phyloP scores from a whole-genome alignment of 2,113 vertebrate genomes.

The Labeo rohita region DNA sequence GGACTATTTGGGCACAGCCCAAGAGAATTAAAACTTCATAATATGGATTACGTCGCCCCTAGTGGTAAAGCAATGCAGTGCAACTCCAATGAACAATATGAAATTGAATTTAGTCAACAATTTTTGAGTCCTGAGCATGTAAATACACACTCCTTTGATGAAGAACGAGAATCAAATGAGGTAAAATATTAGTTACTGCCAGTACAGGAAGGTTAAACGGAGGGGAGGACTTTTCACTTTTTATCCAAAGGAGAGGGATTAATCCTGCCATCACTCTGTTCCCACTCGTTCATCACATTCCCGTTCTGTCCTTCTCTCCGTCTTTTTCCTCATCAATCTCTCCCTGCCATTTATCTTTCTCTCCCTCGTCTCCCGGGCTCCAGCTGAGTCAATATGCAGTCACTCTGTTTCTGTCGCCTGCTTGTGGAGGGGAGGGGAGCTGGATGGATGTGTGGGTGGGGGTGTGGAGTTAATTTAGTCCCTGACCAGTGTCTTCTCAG shows the following conservation, averaged over 20 bases:
- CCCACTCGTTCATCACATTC: slow-evolving; percentile 77
- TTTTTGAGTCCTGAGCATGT: background rate
- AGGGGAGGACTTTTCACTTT: slow-evolving; percentile 72
- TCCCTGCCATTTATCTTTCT: slow-evolving; percentile 57
- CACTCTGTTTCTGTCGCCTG: slow-evolving; percentile 72
- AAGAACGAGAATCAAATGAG: background rate
- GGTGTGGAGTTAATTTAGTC: slow-evolving; percentile 54
- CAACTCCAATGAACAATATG: slow-evolving; percentile 58
- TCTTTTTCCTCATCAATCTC: slow-evolving; percentile 71
- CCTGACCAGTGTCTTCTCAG: slow-evolving; percentile 50
- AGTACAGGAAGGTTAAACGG: slow-evolving; percentile 64
- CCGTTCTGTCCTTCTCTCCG: slow-evolving; percentile 53
- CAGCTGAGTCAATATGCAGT: slow-evolving; percentile 80
- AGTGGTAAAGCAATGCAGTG: slow-evolving; percentile 59
- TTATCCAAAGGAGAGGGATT: slow-evolving; percentile 69
- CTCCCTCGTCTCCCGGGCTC: slow-evolving; percentile 51
- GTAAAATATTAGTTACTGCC: slow-evolving; percentile 50
- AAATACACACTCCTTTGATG: background rate
- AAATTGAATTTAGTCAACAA: background rate
- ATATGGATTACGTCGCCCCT: slow-evolving; percentile 72
- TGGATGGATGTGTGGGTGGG: slow-evolving; percentile 49
- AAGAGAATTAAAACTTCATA: slow-evolving; percentile 46
- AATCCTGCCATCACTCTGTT: slow-evolving; percentile 74
- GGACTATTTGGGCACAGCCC: background rate
- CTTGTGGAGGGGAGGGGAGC: slow-evolving; percentile 56